Evolutionary conservation across 2,797 vertebrate species (phyloP).

Genomic region (Menidia menidia): DNA sequence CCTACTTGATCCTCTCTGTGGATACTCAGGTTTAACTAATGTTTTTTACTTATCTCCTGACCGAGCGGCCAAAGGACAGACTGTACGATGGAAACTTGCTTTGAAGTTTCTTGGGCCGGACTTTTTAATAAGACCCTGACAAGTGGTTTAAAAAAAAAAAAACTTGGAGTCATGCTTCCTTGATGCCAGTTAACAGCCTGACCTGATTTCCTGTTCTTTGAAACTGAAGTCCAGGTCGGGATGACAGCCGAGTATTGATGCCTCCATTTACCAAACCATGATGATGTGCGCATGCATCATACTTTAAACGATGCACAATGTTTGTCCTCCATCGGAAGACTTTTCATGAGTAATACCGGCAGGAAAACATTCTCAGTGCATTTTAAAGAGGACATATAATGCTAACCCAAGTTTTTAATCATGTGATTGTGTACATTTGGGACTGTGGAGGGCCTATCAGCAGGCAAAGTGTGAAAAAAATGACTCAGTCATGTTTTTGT

Average conservation of each 20-base stretch:
- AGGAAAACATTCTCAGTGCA: no score
- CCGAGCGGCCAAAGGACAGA: conserved; percentile 20
- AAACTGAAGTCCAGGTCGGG: conserved; percentile 44
- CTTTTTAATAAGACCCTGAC: conserved; percentile 48
- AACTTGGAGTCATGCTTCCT: conserved; percentile 45
- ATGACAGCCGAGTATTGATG: conserved; percentile 11
- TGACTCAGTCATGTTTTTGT: no score
- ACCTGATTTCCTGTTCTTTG: conserved; percentile 57
- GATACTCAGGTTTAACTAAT: not conserved
- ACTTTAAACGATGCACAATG: conserved; percentile 5
- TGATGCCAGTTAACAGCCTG: conserved; percentile 53
- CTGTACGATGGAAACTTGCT: conserved; percentile 45
- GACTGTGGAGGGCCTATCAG: no score
- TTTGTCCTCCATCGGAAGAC: not conserved
- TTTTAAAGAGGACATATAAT: no score
- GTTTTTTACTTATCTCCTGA: conserved; percentile 25
- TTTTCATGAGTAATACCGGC: not conserved
- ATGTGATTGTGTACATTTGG: no score
- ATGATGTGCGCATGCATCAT: not conserved
- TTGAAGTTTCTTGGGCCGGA: conserved; percentile 39
- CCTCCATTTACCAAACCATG: conserved; percentile 7
- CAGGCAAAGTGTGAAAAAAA: no score
- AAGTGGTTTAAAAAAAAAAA: not conserved
- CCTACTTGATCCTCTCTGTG: not conserved
- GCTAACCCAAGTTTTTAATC: no score